phyloP scores from a whole-genome alignment of 1,140 invertebrate species.

The Meloidogyne floridensis region DNA sequence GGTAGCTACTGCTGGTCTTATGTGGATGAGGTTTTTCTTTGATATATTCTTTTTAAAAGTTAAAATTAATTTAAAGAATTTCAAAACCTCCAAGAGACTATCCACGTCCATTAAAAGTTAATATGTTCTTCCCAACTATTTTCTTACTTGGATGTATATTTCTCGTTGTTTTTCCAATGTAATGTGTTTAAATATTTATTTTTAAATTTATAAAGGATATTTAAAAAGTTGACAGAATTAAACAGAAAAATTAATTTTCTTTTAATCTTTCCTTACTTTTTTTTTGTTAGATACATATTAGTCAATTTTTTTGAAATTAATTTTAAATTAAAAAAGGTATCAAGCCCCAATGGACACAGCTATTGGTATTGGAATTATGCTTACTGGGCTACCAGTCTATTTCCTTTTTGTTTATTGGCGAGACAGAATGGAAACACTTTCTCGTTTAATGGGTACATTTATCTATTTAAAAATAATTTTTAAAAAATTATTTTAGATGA shows the following conservation, averaged over 20 bases:
- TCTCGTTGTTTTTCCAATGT: slow-evolving; percentile 91
- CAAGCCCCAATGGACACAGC: slow-evolving; percentile 87
- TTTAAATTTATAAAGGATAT: no score
- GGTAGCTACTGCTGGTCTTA: slow-evolving; percentile 86
- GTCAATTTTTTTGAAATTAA: no score
- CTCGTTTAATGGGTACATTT: slow-evolving; percentile 43
- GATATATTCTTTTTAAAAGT: slow-evolving; percentile 20
- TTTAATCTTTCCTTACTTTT: no score
- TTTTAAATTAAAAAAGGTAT: slow-evolving; percentile 59
- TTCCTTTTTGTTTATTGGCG: slow-evolving; percentile 73
- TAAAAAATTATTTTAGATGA: slow-evolving; percentile 37
- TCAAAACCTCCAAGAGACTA: slow-evolving; percentile 48
- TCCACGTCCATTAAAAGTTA: slow-evolving; percentile 57
- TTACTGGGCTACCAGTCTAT: slow-evolving; percentile 85
- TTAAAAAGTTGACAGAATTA: no score
- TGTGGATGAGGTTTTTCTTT: slow-evolving; percentile 77
- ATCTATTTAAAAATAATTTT: slow-evolving; percentile 19
- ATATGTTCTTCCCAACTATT: slow-evolving; percentile 78
- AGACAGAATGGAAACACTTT: slow-evolving; percentile 38
- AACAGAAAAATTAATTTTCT: no score
- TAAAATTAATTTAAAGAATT: slow-evolving; percentile 38
- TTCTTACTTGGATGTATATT: slow-evolving; percentile 88
- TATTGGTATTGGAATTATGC: slow-evolving; percentile 82
- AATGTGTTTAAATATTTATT: background rate
- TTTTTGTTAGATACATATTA: no score